Evolutionary conservation across 2,113 vertebrate species (phyloP).

Genomic region (Ia io): DNA sequence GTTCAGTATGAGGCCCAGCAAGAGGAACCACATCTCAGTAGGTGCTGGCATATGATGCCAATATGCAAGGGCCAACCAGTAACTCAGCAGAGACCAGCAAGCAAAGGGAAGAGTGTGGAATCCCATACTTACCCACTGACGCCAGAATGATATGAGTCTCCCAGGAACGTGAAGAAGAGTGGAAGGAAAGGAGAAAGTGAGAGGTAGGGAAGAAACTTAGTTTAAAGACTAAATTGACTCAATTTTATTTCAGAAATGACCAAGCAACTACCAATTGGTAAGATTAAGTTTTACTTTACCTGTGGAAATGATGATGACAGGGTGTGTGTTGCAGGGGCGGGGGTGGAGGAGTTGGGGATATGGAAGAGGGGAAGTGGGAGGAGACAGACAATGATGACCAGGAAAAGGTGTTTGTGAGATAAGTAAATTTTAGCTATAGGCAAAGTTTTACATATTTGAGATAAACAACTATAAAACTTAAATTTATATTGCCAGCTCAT

Average conservation of each 20-base stretch:
- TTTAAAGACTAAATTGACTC: not conserved
- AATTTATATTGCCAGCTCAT: not conserved
- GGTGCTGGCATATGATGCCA: not conserved
- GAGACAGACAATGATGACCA: not conserved
- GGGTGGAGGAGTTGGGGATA: too few species aligned
- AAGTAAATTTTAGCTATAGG: not conserved
- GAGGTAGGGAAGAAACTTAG: not conserved
- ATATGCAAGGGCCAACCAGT: not conserved
- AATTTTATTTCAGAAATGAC: conserved; percentile 28
- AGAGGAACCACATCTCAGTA: not conserved
- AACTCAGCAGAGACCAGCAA: not conserved
- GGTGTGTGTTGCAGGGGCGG: not conserved
- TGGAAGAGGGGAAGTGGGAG: too few species aligned
- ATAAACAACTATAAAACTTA: not conserved
- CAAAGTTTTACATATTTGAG: not conserved
- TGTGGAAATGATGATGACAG: not conserved
- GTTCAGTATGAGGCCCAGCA: not conserved
- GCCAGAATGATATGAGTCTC: not conserved
- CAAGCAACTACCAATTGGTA: not conserved
- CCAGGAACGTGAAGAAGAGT: not conserved
- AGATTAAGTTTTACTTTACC: not conserved
- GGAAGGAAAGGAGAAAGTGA: not conserved
- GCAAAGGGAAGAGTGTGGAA: not conserved
- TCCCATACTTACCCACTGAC: not conserved
- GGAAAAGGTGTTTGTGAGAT: not conserved